Base-by-base conservation (phyloP, 2,888 invertebrate species). In the Pterobdella sp. region DNA sequence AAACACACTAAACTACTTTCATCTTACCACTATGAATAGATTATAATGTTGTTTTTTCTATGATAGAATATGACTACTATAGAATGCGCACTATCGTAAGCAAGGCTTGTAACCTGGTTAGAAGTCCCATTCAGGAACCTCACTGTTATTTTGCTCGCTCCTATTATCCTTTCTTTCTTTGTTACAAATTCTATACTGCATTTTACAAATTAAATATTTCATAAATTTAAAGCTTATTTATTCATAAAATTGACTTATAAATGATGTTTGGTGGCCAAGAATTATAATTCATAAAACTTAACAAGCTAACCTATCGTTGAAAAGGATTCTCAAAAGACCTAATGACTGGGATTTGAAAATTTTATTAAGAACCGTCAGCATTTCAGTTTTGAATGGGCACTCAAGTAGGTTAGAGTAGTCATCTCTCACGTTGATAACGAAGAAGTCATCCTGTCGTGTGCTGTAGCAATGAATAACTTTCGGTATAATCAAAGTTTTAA, bases 321-420 rank as follows among this genome's bases (percentile, higher is more conserved):
- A 89, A 78, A 84, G 84, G 56, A 88, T 78, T 22, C 73, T 72
- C 1, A 84, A 78, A 32, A 80, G 78, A 68, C 79, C 79, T 60
- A 78, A 77, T 0, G 78, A 78, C 73, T 79, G 80, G 71, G 83
- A 82, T 76, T 82, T 81, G 78, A 79, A 82, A 35, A 80, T 76
- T 69, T 82, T 82, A 26, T 80, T 85, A 22, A 89, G 81, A 31
- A 85, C 84, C 32, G 87, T 87, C 34, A 89, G 81, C 77, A 89
- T 87, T 81, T 89, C 89, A 7, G 89, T 89, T 81, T 89, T 89
- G 81, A 89, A 88, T 42, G 86, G 84, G 32, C 87, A 84, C 79
- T 89, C 88, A 67, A 89, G 80, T 26, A 89, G 82, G 79, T 87
- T 88, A 72, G 87, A 87, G 79, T 88, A 89, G 77, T 88, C 88